Conservation (phyloP, 2,888 invertebrate genomes). For the Amblyteles armatorius region DNA sequence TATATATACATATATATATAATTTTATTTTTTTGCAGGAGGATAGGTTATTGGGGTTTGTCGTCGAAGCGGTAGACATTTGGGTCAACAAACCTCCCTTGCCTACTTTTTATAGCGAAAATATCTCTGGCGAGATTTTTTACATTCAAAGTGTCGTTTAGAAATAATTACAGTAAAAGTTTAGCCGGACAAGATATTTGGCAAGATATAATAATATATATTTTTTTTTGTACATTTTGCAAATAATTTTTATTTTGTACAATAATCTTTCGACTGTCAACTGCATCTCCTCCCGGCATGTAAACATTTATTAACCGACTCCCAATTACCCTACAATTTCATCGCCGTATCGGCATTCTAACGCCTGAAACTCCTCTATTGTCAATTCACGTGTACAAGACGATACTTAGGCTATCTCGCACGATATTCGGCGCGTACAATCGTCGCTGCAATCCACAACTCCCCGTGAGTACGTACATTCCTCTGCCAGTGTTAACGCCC, state of each 20-base stretch:
- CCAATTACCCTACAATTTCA: background rate
- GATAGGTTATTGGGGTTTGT: background rate
- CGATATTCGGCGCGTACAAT: slow-evolving; percentile 20
- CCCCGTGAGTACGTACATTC: slow-evolving; percentile 64
- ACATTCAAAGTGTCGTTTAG: too few relatives aligned
- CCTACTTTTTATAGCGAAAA: background rate
- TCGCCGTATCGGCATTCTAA: background rate
- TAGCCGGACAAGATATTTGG: too few relatives aligned
- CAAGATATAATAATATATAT: too few relatives aligned
- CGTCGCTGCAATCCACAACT: slow-evolving; percentile 32
- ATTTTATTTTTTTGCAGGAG: background rate
- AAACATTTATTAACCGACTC: background rate
- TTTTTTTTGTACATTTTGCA: too few relatives aligned
- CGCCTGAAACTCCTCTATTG: background rate
- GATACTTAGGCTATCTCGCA: background rate
- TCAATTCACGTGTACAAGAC: slow-evolving; percentile 2
- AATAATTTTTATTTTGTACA: too few relatives aligned
- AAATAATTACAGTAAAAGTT: too few relatives aligned
- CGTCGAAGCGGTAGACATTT: background rate
- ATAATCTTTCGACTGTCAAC: background rate
- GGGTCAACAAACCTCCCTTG: background rate
- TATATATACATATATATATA: background rate
- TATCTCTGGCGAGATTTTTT: too few relatives aligned
- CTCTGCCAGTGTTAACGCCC: slow-evolving; percentile 73
- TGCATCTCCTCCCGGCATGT: too few relatives aligned